Base-by-base conservation (phyloP, 2,113 vertebrate genomes). In the Oreotrochilus melanogaster region DNA sequence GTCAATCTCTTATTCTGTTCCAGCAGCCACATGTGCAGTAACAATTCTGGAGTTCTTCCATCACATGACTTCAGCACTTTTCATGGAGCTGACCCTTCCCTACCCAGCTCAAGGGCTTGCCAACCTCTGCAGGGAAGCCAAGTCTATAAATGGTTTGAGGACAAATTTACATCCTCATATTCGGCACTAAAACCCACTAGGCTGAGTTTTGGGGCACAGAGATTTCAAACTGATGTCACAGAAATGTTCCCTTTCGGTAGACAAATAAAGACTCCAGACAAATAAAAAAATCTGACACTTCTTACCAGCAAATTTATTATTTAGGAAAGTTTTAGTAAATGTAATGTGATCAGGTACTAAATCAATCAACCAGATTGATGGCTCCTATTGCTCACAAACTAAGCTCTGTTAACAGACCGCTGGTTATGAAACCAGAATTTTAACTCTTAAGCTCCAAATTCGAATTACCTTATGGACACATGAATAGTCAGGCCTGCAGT, bases 271-370 rank as follows among this genome's bases (percentile, higher is more conserved):
- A 61, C 39, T 88, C 39, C 69, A 81, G 79, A 78, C 39, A 39
- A 39, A 39, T 39, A 39, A 39, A 39, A 39, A 39, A 12, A 39
- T 39, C 39, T 11, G 18, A 21, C 58, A 90, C 58, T 54, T 54
- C 67, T 69, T 47, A 27, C 18, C 47, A 88, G 48, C 42, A 22
- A 58, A 56, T 60, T 90, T 54, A 43, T 47, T 70, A 85, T 79
- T 93, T 39, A 62, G 83, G 69, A 71, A 66, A 79, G 78, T 69
- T 73, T 31, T 60, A 95, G 83, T 31, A 90, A 93, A 86, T 43
- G 79, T 86, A 91, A 97, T 66, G 53, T n/a, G 88, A 91, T 80
- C 81, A 86, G 78, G 72, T 66, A 93, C 7, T 95, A 90, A 92
- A 88, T 88, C 71, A 93, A 71, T 80, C 86, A 83, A 11, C 11